phyloP scores from a whole-genome alignment of 2,888 invertebrate genomes.

The Agrochola circellaris region DNA sequence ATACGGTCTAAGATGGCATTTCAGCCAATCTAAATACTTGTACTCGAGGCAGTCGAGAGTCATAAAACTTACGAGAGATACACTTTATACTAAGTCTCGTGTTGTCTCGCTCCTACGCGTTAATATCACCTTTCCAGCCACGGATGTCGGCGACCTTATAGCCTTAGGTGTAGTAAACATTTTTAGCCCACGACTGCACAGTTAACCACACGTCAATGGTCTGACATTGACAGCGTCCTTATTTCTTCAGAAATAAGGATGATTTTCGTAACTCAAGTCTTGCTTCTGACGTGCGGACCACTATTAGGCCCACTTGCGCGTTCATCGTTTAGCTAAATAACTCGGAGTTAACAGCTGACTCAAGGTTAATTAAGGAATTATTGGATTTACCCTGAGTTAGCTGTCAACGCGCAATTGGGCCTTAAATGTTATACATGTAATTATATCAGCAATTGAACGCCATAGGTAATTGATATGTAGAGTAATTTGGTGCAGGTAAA shows the following conservation, averaged over 20 bases:
- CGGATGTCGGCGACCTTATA: neutral
- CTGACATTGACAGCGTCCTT: neutral
- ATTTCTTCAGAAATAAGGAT: neutral
- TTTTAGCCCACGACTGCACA: neutral
- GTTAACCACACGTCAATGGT: neutral
- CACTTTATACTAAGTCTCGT: neutral
- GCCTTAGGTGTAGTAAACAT: neutral
- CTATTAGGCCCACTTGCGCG: no score
- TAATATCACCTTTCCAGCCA: neutral
- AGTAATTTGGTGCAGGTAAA: conserved; percentile 83
- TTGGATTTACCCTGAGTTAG: no score
- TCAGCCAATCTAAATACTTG: neutral
- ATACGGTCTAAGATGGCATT: neutral
- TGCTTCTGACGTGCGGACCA: neutral
- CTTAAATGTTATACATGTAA: conserved; percentile 21
- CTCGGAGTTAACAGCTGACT: no score
- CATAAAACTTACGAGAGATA: neutral
- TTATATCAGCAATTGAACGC: conserved; percentile 8
- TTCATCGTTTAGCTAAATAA: no score
- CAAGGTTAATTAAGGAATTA: no score
- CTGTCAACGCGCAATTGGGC: no score
- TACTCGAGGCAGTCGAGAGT: no score
- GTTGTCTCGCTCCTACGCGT: neutral
- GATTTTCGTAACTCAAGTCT: neutral
- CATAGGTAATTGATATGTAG: conserved; percentile 65